Base-by-base conservation (phyloP, 2,113 vertebrate species). In the Apaloderma vittatum region DNA sequence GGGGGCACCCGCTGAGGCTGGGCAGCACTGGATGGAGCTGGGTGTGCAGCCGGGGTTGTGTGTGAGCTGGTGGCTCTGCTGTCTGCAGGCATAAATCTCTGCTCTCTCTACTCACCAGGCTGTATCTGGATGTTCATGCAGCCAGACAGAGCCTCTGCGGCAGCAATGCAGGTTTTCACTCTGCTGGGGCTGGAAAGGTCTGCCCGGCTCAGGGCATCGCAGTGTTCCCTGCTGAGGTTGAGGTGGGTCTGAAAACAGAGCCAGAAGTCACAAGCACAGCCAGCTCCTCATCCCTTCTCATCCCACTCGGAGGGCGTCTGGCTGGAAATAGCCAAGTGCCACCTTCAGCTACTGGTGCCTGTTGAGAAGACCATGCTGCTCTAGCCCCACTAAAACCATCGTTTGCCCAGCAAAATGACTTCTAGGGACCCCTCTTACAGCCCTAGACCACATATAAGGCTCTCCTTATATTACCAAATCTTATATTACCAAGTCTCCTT, bases 121-220 rank as follows among this genome's bases (percentile, higher is more conserved):
- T 84, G 89, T 20, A 95, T 23, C 71, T 65, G 94, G 17, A 55
- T 4, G 9, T 27, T 87, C 91, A 92, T 91, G 92, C 95, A 97
- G 92, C 8, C 22, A 46, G 86, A 48, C 11, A 97, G 91, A 51
- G 93, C 96, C 40, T 72, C 70, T 8, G 65, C 95, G 5, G 97
- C 97, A 30, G 65, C 80, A 45, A 34, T n/a, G 57, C 96, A 97
- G 84, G 88, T 79, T 78, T 52, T 10, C 27, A 95, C 3, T 2
- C 62, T 16, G 1, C n/a, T 59, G 27, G 92, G 90, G 57, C 78
- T 92, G 51, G 91, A 94, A 36, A 97, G 96, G 16, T 97, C 95
- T 20, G 74, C 91, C 21, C 1, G n/a, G 59, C 80, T 86, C 80
- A 97, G 76, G 52, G 51, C 65, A 2, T 83, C 67, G 0, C 85